Conservation (phyloP, 2,113 vertebrate species). For the Psophia crepitans region DNA sequence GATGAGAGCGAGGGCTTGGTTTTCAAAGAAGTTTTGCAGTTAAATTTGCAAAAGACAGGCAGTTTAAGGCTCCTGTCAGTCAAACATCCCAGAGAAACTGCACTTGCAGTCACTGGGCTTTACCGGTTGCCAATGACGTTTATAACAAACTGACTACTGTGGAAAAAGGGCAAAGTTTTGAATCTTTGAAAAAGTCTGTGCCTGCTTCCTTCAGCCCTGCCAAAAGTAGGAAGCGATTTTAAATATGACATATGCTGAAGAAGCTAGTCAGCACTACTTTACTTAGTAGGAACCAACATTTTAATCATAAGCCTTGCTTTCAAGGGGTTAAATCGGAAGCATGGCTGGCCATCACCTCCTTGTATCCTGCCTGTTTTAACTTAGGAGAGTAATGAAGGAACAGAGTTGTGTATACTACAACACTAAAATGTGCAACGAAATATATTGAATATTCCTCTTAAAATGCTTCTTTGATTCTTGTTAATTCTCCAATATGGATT, state of each 20-base stretch:
- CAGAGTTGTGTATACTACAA: not conserved
- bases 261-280: not conserved
- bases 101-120: not conserved
- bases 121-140: not conserved
- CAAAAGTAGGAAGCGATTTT: not conserved
- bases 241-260: not conserved
- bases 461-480: not conserved
- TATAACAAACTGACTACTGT: not conserved
- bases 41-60: not conserved
- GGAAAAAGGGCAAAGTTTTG: not conserved
- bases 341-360: not conserved
- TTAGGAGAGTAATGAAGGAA: not conserved
- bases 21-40: not conserved
- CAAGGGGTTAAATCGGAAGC: not conserved
- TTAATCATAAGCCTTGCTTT: not conserved
- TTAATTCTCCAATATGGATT: not conserved
- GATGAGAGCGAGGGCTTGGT: not conserved
- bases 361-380: not conserved
- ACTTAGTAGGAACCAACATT: not conserved
- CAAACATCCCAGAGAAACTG: not conserved
- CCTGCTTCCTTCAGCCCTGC: not conserved
- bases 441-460: not conserved
- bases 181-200: not conserved
- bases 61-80: not conserved
- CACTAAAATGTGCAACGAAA: not conserved